Percentiles rank a stretch among this genome's conserved stretches.
Conservation (phyloP, 2,888 invertebrate species). For the Lasioglossum malachurum region DNA sequence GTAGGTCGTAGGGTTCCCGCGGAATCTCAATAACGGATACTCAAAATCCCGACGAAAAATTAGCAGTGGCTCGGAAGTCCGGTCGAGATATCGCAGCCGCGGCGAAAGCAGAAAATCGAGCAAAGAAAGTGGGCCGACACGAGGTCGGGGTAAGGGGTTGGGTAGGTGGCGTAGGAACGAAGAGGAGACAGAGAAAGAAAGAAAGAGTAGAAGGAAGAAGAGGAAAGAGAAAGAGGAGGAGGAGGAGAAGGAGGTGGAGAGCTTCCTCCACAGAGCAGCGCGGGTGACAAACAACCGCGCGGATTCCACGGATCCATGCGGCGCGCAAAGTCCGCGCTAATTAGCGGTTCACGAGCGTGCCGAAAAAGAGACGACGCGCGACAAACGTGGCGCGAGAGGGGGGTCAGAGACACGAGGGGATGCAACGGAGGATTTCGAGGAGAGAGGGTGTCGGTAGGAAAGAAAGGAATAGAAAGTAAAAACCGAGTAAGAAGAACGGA, state of each 20-base stretch:
- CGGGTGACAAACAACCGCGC: conserved; percentile 80
- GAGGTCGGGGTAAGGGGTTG: not conserved
- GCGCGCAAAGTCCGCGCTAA: conserved; percentile 80
- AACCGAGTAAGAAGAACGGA: conserved; percentile 27
- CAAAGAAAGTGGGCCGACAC: conserved; percentile 10
- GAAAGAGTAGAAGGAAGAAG: conserved; percentile 33
- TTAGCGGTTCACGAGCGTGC: conserved; percentile 80
- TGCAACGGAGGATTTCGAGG: not conserved
- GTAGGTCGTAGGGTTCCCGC: no score
- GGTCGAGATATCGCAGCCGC: conserved; percentile 7
- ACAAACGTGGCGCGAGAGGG: conserved; percentile 32
- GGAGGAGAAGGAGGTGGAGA: conserved; percentile 30
- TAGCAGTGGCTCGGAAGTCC: conserved; percentile 22
- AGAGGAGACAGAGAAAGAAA: not conserved
- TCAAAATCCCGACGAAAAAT: not conserved
- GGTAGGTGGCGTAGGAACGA: conserved; percentile 13
- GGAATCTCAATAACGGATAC: not conserved
- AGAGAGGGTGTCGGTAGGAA: not conserved
- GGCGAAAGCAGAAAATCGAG: conserved; percentile 24
- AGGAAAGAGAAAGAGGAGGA: not conserved
- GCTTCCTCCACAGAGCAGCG: conserved; percentile 64
- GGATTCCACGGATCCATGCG: conserved; percentile 80
- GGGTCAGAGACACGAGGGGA: conserved; percentile 8
- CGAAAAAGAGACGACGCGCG: conserved; percentile 70
- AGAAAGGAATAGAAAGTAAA: conserved; percentile 51